Conservation (phyloP, 2,113 vertebrate species). For the Gadus macrocephalus region DNA sequence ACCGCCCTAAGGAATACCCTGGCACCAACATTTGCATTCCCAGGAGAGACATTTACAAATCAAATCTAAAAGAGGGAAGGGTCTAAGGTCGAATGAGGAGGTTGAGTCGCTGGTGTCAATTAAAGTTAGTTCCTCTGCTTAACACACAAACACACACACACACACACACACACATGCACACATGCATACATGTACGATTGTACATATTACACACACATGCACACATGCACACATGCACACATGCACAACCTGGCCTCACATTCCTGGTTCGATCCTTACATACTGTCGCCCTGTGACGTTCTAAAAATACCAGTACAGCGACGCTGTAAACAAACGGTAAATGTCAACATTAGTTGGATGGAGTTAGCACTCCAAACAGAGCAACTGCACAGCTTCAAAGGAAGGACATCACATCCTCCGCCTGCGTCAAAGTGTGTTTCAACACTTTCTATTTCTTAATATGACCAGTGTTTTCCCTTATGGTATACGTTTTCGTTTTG, state of each 20-base stretch:
- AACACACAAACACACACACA: neutral
- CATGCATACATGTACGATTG: neutral
- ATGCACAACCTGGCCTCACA: neutral
- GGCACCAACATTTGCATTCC: conserved; percentile 25
- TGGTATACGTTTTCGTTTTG: no score
- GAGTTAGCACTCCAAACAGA: no score
- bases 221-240: neutral
- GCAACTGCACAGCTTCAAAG: no score
- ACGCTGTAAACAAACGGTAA: neutral
- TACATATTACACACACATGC: neutral
- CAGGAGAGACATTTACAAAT: conserved; percentile 48
- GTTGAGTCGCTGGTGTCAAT: no score
- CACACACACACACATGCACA: neutral
- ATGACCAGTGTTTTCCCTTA: no score
- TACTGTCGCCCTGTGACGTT: neutral
- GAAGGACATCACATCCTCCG: no score
- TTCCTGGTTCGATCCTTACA: neutral
- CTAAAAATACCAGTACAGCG: conserved; percentile 29
- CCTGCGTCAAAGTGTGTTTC: no score
- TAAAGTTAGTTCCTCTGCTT: no score
- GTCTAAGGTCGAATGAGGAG: no score
- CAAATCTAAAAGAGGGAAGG: conserved; percentile 31
- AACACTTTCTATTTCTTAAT: no score
- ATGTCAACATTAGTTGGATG: neutral
- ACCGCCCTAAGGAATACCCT: no score